Base-by-base conservation (phyloP, 2,888 invertebrate genomes). In the Zelleria hepariella region DNA sequence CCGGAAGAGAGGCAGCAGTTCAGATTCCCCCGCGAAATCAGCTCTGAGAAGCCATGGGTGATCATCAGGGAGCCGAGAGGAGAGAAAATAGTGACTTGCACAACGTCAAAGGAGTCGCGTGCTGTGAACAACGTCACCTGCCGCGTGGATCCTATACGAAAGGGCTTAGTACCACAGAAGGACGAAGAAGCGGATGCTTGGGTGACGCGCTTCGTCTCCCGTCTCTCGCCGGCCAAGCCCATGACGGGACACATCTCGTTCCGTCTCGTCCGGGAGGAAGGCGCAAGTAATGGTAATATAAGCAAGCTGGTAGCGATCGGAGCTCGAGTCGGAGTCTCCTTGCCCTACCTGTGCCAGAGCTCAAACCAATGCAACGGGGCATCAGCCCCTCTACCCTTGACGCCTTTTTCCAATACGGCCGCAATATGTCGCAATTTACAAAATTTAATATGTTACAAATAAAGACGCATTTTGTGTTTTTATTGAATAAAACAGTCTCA, bases 121-220 rank as follows among this genome's bases (percentile, higher is more conserved):
- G 92, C 95, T 1, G 92, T 95, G 48, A 94, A 95, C 59, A 96
- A 95, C 72, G 94, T 96, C 23, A 94, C 94, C 2, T 96, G 95
- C 68, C 90, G 92, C 5, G 91, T 95, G 53, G 93, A 95, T 68
- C 83, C 91, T 57, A 89, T 90, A 47, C 90, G 89, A 47, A 92
- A 92, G 67, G 94, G 93, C 27, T 77, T 95, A 55, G 91, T 94
- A 58, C 93, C 94, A 0, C 91, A 92, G 65, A 91, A 91, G 65
- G 90, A 92, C 63, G 90, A 91, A 60, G 93, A 94, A 67, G 91
- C 95, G 57, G 91, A 93, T 67, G 86, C 90, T 21, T 94, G 95
- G 95, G 84, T 96, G 66, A 91, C 92, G 63, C 88, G 91, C 64
- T 94, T 95, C 76, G 93, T 94, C 70, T 82, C 90, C 32, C 91